Evolutionary conservation across 2,888 invertebrate species (phyloP), one percentile per base, ranked within the genome.

Genomic region (Congeria kusceri): DNA sequence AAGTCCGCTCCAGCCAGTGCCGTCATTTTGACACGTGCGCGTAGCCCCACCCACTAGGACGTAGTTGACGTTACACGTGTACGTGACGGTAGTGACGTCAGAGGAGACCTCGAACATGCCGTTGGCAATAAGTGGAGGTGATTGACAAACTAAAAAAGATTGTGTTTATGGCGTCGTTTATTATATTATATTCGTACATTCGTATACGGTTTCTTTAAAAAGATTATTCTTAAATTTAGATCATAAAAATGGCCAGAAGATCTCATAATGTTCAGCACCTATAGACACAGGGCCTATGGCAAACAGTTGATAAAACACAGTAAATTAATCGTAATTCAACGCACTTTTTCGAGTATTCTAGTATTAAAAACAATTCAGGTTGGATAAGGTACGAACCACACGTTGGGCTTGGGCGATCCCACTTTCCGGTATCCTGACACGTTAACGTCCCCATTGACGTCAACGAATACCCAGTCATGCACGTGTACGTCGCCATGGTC

Each of bases 371-470:
- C n/a, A n/a, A n/a, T n/a, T n/a, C n/a, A n/a, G n/a, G n/a, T n/a
- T n/a, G n/a, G n/a, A n/a, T n/a, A n/a, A n/a, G n/a, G 11, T 23
- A 73, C 81, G 57, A 70, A 82, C 82, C 39, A 25, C 82, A 82
- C 0, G 47, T 63, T 0, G 82, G 82, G 28, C 65, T 65, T 20
- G 69, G 28, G 5, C 18, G 46, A 49, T 67, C 62, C 82, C 82
- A 82, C 2, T 59, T 47, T 1, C 78, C 78, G 13, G 64, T 25
- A 1, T 66, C 23, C 7, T 47, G 62, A 63, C 82, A 82, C 0
- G 64, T 71, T 0, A 64, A 62, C 4, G 44, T 53, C 15, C 32
- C 27, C 9, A 71, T 49, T 23, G 77, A 74, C 32, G 47, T 69
- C 0, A 78, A 57, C 4, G 27, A 25, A 46, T 78, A 82, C n/a